Evolutionary conservation across 2,888 invertebrate species (phyloP), one percentile per base, ranked within the genome.

Genomic region (Ditylenchus weischeri): DNA sequence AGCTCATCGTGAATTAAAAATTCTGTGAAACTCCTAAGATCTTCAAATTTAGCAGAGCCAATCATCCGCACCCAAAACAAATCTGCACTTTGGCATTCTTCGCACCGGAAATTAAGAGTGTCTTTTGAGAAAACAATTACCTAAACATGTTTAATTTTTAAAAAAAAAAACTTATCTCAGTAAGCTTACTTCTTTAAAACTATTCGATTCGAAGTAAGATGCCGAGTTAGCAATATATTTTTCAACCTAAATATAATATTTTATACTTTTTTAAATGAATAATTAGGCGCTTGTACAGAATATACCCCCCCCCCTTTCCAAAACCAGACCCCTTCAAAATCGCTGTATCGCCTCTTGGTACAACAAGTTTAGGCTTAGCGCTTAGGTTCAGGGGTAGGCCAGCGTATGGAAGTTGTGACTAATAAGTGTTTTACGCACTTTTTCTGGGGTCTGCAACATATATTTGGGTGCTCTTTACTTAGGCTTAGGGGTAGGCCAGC

Each of bases 71-170:
- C 48, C 49, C 75, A 77, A 1, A 77, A 66, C 38, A 57, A 19
- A 18, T 38, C 48, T 2, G 64, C 67, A 43, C 67, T 65, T 6
- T 57, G 21, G 43, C 67, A 67, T 8, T 57, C 65, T 76, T 54
- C 78, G 62, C 50, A 78, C 64, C 80, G 77, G 73, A 82, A 79
- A 1, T 79, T 70, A 1, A 75, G 75, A 0, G 79, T 72, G 62
- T 82, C 82, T 76, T 77, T 78, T 5, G 79, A 69, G 38, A 79
- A 66, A 23, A 78, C 66, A 43, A 79, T 43, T 68, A 75, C 79
- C 15, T 61, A 62, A 54, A 71, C 1, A 66, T 64, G 29, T 70
- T 48, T 29, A 29, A 4, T 29, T 29, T 29, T 29, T 4, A 29
- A 29, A 29, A 29, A 29, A 29, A 29, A 29, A 29, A 4, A 4